Evolutionary conservation across 2,113 vertebrate species (phyloP), one percentile per base, ranked within the genome.

Genomic region (Taurulus bubalis): DNA sequence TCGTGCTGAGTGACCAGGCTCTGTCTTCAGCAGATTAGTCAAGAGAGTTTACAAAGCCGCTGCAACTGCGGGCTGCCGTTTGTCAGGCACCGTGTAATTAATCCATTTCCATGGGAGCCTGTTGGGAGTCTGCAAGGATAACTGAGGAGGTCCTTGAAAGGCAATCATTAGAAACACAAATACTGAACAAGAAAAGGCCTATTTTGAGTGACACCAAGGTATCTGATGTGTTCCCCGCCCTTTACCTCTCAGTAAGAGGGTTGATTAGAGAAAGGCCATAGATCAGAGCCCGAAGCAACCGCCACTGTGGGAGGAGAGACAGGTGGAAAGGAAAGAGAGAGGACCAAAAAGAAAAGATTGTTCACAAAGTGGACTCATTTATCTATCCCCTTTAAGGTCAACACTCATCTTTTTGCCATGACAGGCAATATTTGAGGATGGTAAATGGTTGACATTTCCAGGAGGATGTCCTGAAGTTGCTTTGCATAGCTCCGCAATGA

Each of bases 371-470:
- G 86, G 69, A 79, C 85, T 92, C 88, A 89, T 91, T 92, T 90
- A 92, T 89, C 83, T 78, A 63, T 75, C 78, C 69, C 70, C 88
- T 90, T 88, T 85, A 90, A 90, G 90, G 89, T 92, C 89, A 90
- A 59, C 77, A 51, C 75, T 86, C 60, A 74, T 90, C 83, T 90
- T 87, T 82, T 78, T 68, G 47, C 66, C n/a, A 56, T 91, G 88
- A 90, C 90, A 85, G 80, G 69, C 77, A 73, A 87, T 90, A 92
- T 92, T 88, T 90, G 80, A 91, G 86, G 75, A 58, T 64, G 78
- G 77, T 84, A 83, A 94, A 92, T 71, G 88, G 87, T 79, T 95
- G 94, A 94, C 94, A 95, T 95, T 95, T 94, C 82, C 83, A 83
- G 60, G 69, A 83, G 81, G 59, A 63, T 77, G 88, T 87, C 83